phyloP scores from a whole-genome alignment of 2,888 invertebrate genomes.

The Hyles lineata region DNA sequence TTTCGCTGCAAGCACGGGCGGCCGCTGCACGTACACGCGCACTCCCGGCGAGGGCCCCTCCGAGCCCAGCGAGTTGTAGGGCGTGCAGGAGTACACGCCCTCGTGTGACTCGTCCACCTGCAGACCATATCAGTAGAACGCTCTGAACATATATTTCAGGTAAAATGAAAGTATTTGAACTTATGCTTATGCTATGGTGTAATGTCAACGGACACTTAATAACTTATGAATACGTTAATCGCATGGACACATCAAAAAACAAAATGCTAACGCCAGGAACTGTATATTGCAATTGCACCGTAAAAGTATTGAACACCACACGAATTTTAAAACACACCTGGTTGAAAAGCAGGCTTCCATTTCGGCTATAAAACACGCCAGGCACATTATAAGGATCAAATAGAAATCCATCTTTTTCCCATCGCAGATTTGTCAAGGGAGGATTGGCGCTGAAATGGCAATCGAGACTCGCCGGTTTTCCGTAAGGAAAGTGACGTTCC shows the following conservation, averaged over 20 bases:
- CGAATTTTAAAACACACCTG: slow-evolving; percentile 68
- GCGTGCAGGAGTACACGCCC: slow-evolving; percentile 96
- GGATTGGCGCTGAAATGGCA: slow-evolving; percentile 97
- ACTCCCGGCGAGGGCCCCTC: slow-evolving; percentile 93
- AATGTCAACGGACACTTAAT: too few species aligned
- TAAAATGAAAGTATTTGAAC: too few species aligned
- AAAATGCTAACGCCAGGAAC: too few species aligned
- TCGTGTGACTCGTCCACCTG: slow-evolving; percentile 93
- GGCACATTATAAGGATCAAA: slow-evolving; percentile 96
- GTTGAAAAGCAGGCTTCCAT: slow-evolving; percentile 93
- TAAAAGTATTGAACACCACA: too few species aligned
- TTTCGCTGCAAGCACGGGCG: slow-evolving; percentile 92
- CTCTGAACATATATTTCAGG: background rate
- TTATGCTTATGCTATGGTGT: too few species aligned
- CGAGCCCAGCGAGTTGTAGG: slow-evolving; percentile 94
- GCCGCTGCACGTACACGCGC: slow-evolving; percentile 92
- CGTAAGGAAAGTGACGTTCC: slow-evolving; percentile 93
- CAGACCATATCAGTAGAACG: background rate
- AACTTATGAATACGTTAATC: too few species aligned
- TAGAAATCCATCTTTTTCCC: slow-evolving; percentile 97
- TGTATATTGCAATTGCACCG: too few species aligned
- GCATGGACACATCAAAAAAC: too few species aligned
- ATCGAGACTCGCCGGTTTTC: slow-evolving; percentile 92
- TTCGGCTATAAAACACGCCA: slow-evolving; percentile 93
- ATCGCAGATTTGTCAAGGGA: slow-evolving; percentile 93